Conservation (phyloP, 2,797 vertebrate genomes). For the Myiothlypis coronata region DNA sequence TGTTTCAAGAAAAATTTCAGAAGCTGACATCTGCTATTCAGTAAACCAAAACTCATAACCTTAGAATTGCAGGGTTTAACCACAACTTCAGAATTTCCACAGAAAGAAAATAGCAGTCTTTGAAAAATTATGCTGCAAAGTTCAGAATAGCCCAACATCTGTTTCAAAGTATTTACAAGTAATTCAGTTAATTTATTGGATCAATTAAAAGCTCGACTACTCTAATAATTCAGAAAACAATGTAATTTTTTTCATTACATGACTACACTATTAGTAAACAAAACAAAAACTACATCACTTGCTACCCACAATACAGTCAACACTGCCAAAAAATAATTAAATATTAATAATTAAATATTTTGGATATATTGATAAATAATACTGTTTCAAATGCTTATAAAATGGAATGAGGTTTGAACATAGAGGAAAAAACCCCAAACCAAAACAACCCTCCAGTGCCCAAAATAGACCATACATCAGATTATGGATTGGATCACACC, state of each 20-base stretch:
- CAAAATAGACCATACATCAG: background rate
- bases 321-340: background rate
- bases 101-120: background rate
- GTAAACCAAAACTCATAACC: background rate
- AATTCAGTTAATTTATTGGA: background rate
- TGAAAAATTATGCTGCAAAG: background rate
- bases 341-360: background rate
- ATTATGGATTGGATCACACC: background rate
- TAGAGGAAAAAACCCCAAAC: background rate
- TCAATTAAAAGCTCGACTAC: background rate
- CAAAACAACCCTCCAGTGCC: background rate
- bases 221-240: background rate
- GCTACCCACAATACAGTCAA: background rate
- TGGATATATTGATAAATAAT: background rate
- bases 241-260: background rate
- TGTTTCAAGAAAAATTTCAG: background rate
- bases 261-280: background rate
- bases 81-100: background rate
- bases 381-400: background rate
- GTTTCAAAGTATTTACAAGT: background rate
- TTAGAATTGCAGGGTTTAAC: background rate
- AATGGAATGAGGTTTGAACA: background rate
- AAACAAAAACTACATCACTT: background rate
- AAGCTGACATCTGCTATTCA: background rate
- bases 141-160: background rate